phyloP scores from a whole-genome alignment of 1,140 invertebrate species.

The Drosophila bifasciata region DNA sequence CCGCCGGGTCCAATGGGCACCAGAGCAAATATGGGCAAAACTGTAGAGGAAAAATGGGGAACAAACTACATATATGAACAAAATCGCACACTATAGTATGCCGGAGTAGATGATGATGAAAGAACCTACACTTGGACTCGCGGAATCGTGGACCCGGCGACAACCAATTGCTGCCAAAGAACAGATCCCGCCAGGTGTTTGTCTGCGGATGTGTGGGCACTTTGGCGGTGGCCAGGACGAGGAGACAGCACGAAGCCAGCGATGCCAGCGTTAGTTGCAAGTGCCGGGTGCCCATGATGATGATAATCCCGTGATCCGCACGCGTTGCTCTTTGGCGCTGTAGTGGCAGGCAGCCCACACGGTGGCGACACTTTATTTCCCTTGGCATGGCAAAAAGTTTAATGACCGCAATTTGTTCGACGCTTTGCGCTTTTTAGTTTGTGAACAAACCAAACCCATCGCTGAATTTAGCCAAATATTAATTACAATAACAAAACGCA shows the following conservation, averaged over 20 bases:
- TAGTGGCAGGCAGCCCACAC: constrained; percentile 38
- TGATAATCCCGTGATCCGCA: constrained; percentile 37
- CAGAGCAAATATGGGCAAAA: constrained; percentile 90
- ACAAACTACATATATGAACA: neutral
- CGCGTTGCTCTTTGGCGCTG: constrained; percentile 44
- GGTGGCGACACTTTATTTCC: constrained; percentile 68
- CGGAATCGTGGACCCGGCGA: constrained; percentile 50
- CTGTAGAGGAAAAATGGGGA: constrained; percentile 81
- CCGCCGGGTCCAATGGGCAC: constrained; percentile 89
- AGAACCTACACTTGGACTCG: constrained; percentile 72
- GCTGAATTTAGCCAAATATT: constrained; percentile 68
- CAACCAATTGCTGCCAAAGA: constrained; percentile 75
- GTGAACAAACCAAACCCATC: constrained; percentile 14
- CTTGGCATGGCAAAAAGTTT: constrained; percentile 67
- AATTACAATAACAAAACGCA: constrained; percentile 80
- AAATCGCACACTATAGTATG: constrained; percentile 11
- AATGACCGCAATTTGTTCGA: constrained; percentile 80
- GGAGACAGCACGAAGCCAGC: constrained; percentile 8
- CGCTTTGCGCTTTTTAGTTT: constrained; percentile 71
- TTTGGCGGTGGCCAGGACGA: constrained; percentile 50
- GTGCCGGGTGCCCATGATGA: constrained; percentile 7
- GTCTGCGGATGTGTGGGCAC: constrained; percentile 41
- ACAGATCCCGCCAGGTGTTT: constrained; percentile 69
- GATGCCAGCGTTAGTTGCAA: constrained; percentile 10
- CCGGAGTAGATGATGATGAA: too few species aligned